Evolutionary conservation across 2,797 vertebrate genomes (phyloP), one percentile per base, ranked within the genome.

Genomic region (Leptoclinus maculatus): DNA sequence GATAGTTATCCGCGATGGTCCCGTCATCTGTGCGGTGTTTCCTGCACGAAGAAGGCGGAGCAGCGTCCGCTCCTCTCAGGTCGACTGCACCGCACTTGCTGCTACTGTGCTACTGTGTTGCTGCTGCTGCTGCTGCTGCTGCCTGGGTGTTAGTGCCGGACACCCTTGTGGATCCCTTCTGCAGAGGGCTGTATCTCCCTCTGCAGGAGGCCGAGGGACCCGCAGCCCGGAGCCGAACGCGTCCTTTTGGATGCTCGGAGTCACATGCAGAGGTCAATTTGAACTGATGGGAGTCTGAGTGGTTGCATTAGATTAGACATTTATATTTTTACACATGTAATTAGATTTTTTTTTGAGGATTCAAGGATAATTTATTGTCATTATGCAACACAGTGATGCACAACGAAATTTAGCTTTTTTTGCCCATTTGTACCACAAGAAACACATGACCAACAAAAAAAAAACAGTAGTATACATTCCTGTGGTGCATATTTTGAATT

Each of bases 1-100:
- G 76, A 13, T 19, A 36, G 83, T 80, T 71, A 60, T 78, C 87
- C 82, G 77, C 38, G 67, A 80, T 25, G 67, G 87, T 84, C 64
- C 89, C 91, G 83, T 93, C 94, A 94, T 94, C 77, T 71, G 94
- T 83, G 88, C 89, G 81, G 82, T 78, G 83, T 69, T 17, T 75
- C 75, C 87, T 87, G 32, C 66, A 60, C 79, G 45, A 17, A 19
- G 64, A 78, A 80, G 56, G 80, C 64, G 66, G 74, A 57, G 7
- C 77, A 32, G 38, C 29, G 25, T 53, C 49, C 39, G 53, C 72
- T 84, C 67, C 77, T 36, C 70, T 76, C 60, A 14, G 85, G 13
- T 82, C 77, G 16, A 64, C 87, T 62, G 83, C 86, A 13, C 90
- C 83, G 81, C 89, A 80, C 84, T 88, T 78, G 83, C 84, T 82